Base-by-base conservation (phyloP, 1,140 invertebrate species). In the Drosophila mauritiana region DNA sequence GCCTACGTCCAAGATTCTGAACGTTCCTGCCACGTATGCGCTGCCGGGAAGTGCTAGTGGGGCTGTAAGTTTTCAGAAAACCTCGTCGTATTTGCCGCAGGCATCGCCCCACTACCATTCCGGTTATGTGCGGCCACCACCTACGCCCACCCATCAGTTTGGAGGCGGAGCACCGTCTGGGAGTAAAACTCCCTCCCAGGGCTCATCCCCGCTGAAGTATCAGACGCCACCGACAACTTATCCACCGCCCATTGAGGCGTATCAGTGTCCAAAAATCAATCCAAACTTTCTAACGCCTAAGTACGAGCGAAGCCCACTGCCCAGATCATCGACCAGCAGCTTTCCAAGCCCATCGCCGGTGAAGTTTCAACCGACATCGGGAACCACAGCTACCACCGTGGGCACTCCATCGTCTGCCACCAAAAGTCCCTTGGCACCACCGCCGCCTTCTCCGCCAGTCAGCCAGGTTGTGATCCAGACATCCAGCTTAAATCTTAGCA, bases 231-330 rank as follows among this genome's bases (percentile, higher is more conserved):
- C 91, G 40, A 91, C 89, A 10, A 92, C 89, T 6, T 92, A 91
- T 80, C 91, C 91, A 51, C 86, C 91, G 4, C 91, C 90, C 52
- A 92, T 92, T n/a, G 91, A 92, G 57, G 91, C 90, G 22, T 92
- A 91, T 70, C 91, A 92, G 15, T 92, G 91, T 59, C 91, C 91
- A 46, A 92, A 92, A 64, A 92, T 92, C 1, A 92, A 92, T 73
- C 91, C 91, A 0, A 92, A 91, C 54, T 92, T 92, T 69, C 39
- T 92, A 12, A 92, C 91, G 37, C 91, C 91, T 17, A 92, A 92
- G 67, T 92, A 91, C 25, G 91, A 92, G 42, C 70, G 91, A 2
- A 58, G 73, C 57, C 80, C 73, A 36, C 55, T 76, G 72, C 73
- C 72, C 3, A 45, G 61, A 6, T 57, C 72, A 0, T 65, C 73